Percentiles rank a stretch among this genome's conserved stretches.
phyloP scores from a whole-genome alignment of 1,140 invertebrate species.

The Pseudomyrmex cubaensis region DNA sequence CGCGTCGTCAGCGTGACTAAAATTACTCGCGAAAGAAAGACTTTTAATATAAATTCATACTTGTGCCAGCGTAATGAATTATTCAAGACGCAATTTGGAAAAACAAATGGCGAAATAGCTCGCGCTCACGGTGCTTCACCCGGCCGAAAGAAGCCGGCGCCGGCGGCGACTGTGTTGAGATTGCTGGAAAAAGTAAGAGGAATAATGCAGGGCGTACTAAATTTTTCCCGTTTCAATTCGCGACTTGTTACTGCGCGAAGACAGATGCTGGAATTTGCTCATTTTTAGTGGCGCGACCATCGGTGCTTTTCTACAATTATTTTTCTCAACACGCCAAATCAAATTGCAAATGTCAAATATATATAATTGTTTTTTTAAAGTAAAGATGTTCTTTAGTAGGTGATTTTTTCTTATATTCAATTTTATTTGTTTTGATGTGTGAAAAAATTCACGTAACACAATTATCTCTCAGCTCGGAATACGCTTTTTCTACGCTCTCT shows the following conservation, averaged over 20 bases:
- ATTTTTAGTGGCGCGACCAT: slow-evolving; percentile 19
- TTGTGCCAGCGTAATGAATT: slow-evolving; percentile 68
- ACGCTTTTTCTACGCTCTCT: background rate
- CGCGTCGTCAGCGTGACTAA: slow-evolving; percentile 47
- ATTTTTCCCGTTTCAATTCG: slow-evolving; percentile 56
- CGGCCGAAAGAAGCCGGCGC: slow-evolving; percentile 34
- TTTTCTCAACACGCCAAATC: background rate
- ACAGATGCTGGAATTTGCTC: slow-evolving; percentile 28
- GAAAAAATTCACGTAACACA: background rate
- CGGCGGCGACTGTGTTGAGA: slow-evolving; percentile 39
- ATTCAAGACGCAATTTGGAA: slow-evolving; percentile 75
- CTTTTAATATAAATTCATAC: slow-evolving; percentile 78
- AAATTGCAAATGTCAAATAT: background rate
- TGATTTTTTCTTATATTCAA: background rate
- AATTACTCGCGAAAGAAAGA: slow-evolving; percentile 64
- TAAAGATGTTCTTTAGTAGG: background rate
- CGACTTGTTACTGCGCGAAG: slow-evolving; percentile 42
- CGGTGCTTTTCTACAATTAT: background rate
- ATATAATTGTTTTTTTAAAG: no score
- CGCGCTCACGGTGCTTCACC: slow-evolving; percentile 2
- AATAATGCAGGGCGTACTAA: slow-evolving; percentile 51
- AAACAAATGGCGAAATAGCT: slow-evolving; percentile 71
- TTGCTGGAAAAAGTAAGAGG: slow-evolving; percentile 50
- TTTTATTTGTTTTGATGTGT: no score
- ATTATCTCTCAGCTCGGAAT: background rate